Base-by-base conservation (phyloP, 2,113 vertebrate genomes). In the Arizona elegans region DNA sequence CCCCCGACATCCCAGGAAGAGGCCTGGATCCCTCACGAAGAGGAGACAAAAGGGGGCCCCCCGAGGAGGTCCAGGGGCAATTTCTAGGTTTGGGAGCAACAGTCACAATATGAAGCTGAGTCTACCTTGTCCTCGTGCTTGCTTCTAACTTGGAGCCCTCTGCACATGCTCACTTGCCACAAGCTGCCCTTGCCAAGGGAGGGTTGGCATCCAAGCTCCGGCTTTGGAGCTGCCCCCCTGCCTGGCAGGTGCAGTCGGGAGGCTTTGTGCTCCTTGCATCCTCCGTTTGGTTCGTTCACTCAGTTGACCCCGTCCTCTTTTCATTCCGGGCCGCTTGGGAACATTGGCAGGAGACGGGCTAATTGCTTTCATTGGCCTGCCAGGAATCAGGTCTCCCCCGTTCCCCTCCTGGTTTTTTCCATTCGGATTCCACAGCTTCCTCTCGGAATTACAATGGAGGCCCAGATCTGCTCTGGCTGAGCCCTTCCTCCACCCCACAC, bases 31-130 rank as follows among this genome's bases (percentile, higher is more conserved):
- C n/a, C n/a, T n/a, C 65, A 70, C 6, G 29, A 17, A 70, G 65
- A 70, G 10, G 2, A 29, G 62, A 13, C 10, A 6, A 70, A 70
- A 5, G 65, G 13, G 13, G 1, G 1, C n/a, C 10, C 26, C 3
- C 65, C 70, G 1, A 81, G 33, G 7, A 38, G 75, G 7, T 81
- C 9, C 1, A 17, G 70, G 33, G 70, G 15, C 7, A 1, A 81
- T 38, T 81, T 38, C 75, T 17, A 33, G 75, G 17, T 8, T 38
- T 75, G 13, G 70, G n/a, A n/a, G n/a, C n/a, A 38, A 38, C 13
- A 2, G 2, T 19, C 70, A 2, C 15, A 3, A 0, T 19, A 0
- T 19, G 70, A 38, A 19, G 17, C 15, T 0, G n/a, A 81, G 70
- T 8, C n/a, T 75, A 8, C 8, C n/a, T 33, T 19, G 2, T 38